phyloP scores from a whole-genome alignment of 2,113 vertebrate genomes.

The Nyctibius bracteatus region DNA sequence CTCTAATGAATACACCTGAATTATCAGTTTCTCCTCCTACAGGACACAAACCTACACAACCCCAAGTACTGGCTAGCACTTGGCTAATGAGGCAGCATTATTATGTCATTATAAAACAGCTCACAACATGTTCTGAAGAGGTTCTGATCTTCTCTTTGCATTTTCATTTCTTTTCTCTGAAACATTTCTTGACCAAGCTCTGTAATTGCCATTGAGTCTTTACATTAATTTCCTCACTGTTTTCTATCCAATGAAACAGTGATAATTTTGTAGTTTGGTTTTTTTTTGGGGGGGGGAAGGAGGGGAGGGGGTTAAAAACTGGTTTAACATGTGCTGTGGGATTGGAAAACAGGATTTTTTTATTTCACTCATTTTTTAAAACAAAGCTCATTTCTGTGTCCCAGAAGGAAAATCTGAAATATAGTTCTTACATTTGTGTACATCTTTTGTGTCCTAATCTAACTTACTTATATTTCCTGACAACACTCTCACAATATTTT shows the following conservation, averaged over 20 bases:
- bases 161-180: background rate
- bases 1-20: background rate
- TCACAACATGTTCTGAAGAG: background rate
- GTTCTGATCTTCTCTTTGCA: background rate
- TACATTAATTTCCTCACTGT: background rate
- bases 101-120: background rate
- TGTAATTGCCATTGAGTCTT: background rate
- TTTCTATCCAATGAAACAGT: background rate
- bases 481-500: background rate
- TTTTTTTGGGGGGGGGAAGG: rapidly evolving
- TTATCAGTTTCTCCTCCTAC: background rate
- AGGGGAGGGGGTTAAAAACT: rapidly evolving
- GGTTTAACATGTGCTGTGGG: background rate
- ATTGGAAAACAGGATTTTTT: background rate
- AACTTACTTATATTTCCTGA: background rate
- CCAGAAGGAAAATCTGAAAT: background rate
- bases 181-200: background rate
- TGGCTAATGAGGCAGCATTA: background rate
- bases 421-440: background rate
- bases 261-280: background rate
- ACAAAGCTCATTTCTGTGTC: background rate
- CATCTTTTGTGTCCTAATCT: background rate
- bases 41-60: background rate
- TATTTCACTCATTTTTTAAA: background rate
- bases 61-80: background rate